These are phyloP conservation scores for Sterrhoptilus dennistouni DNA, from an alignment of 2,113 vertebrate genomes.

Conservation along the genomic window DNA sequence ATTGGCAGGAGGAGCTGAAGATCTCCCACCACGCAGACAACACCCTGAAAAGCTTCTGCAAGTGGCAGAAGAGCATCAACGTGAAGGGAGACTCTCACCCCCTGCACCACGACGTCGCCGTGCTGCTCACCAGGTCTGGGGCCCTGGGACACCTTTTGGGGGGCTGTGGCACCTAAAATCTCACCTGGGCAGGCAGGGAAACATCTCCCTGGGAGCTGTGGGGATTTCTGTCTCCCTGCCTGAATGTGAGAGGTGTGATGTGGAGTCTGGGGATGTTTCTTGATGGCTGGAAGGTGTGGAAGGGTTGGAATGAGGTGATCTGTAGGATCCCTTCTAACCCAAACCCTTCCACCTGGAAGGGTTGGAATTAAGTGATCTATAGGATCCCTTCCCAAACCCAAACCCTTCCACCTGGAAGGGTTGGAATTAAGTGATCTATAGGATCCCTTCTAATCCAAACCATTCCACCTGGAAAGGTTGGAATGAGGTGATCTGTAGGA, in stretches of 20 bases:
- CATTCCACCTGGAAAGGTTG: not conserved
- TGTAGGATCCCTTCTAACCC: not conserved
- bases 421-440: not conserved
- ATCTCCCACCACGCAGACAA: constrained; percentile 94
- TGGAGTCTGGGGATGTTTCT: not conserved
- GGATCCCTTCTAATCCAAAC: too few species aligned
- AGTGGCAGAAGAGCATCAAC: constrained; percentile 95
- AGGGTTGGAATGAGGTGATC: not conserved
- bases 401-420: not conserved
- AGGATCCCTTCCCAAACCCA: not conserved
- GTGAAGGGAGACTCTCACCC: constrained; percentile 88
- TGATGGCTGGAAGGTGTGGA: not conserved
- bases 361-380: not conserved
- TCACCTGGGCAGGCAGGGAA: not conserved
- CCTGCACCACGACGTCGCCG: constrained; percentile 88
- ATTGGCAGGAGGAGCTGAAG: constrained; percentile 87
- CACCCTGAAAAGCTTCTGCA: constrained; percentile 93
- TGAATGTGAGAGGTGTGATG: not conserved
- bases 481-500: not conserved
- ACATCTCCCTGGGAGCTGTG: fast-evolving
- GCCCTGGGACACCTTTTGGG: fast-evolving
- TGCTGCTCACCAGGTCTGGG: constrained; percentile 91
- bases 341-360: too few species aligned
- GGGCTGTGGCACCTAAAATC: not conserved
- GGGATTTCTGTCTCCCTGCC: not conserved